These are phyloP conservation scores for Zaprionus obscuricornis DNA, from an alignment of 2,888 invertebrate genomes.

Conservation along the genomic window DNA sequence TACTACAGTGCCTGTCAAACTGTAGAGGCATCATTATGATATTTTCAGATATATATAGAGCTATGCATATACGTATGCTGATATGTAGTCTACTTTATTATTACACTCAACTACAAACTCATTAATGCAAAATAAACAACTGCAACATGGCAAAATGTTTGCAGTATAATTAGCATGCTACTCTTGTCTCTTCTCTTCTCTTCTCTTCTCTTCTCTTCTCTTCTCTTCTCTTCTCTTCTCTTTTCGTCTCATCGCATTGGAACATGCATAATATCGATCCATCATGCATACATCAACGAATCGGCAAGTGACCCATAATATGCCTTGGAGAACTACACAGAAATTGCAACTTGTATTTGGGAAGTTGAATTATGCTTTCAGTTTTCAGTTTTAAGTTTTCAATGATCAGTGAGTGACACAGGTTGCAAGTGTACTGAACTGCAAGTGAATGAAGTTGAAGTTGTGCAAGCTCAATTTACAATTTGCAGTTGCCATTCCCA, in stretches of 20 bases:
- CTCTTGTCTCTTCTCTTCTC: background rate
- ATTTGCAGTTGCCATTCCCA: slow-evolving; percentile 38
- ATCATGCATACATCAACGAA: slow-evolving; percentile 39
- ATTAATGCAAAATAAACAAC: slow-evolving; percentile 73
- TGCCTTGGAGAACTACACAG: slow-evolving; percentile 22
- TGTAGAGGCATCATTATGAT: slow-evolving; percentile 14
- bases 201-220: no score
- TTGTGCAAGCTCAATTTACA: slow-evolving; percentile 50
- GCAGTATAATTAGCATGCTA: slow-evolving; percentile 63
- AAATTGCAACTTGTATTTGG: slow-evolving; percentile 2
- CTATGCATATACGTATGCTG: slow-evolving; percentile 8
- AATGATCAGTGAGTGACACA: slow-evolving; percentile 59
- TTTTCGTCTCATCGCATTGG: background rate
- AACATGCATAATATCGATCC: background rate
- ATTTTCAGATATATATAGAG: slow-evolving; percentile 50
- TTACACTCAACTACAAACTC: slow-evolving; percentile 75
- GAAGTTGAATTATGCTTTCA: slow-evolving; percentile 24
- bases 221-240: background rate
- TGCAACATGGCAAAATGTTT: slow-evolving; percentile 32
- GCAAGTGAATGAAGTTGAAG: slow-evolving; percentile 17
- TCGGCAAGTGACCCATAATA: slow-evolving; percentile 49
- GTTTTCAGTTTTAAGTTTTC: slow-evolving; percentile 43
- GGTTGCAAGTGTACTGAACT: slow-evolving; percentile 7
- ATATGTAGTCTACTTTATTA: slow-evolving; percentile 36
- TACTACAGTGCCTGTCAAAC: slow-evolving; percentile 46